Conservation (phyloP, 2,797 vertebrate genomes). For the Tenualosa thibaudeaui region DNA sequence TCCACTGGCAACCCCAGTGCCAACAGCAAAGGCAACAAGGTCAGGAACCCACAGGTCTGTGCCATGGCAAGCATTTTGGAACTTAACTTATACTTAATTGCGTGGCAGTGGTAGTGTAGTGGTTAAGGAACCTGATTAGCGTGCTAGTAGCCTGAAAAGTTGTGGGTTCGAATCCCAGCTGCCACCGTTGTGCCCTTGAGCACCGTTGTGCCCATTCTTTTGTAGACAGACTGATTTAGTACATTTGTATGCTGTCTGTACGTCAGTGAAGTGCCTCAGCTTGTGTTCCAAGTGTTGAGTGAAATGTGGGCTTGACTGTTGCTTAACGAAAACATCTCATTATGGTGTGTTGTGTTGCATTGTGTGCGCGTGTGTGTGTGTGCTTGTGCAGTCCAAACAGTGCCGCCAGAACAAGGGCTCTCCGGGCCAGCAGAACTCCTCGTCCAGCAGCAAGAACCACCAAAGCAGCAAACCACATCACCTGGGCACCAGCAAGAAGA, state of each 20-base stretch:
- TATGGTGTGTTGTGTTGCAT: neutral
- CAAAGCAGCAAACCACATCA: slow-evolving; percentile 78
- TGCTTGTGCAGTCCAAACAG: slow-evolving; percentile 76
- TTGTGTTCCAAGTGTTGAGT: neutral
- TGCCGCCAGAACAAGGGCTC: slow-evolving; percentile 87
- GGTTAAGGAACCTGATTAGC: too few species aligned
- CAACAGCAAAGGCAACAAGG: slow-evolving; percentile 91
- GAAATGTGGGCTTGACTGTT: neutral
- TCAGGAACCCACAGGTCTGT: slow-evolving; percentile 54
- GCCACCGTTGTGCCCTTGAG: too few species aligned
- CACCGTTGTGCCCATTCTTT: too few species aligned
- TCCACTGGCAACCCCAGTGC: slow-evolving; percentile 78
- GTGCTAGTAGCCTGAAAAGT: too few species aligned
- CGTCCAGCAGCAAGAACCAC: slow-evolving; percentile 84
- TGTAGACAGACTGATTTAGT: neutral
- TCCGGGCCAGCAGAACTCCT: slow-evolving; percentile 83
- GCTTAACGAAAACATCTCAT: neutral
- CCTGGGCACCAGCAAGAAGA: slow-evolving; percentile 90
- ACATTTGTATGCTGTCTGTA: neutral
- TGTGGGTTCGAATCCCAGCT: too few species aligned
- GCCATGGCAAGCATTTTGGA: too few species aligned
- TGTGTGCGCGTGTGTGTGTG: neutral
- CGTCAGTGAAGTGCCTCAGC: too few species aligned
- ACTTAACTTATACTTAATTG: too few species aligned
- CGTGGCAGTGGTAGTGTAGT: too few species aligned